These are phyloP conservation scores for Brachymystax lenok DNA, from an alignment of 2,797 vertebrate genomes.

Conservation along the genomic window DNA sequence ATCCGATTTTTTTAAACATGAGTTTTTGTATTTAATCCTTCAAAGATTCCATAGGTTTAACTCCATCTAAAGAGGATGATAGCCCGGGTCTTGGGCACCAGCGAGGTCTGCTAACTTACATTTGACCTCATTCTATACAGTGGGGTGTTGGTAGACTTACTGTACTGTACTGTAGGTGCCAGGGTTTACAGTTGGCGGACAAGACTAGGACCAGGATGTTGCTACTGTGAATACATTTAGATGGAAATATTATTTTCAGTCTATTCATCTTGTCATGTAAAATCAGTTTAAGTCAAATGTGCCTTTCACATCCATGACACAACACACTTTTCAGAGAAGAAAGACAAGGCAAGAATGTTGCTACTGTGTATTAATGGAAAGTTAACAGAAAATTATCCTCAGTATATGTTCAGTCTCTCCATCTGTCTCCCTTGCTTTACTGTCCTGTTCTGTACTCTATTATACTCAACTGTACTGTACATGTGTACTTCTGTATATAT, in stretches of 20 bases:
- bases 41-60: conserved; percentile 43
- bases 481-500: not conserved
- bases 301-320: not conserved
- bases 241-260: not conserved
- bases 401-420: not conserved
- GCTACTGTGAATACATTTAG: not conserved
- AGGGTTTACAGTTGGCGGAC: not conserved
- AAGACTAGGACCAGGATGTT: not conserved
- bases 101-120: not conserved
- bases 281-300: not conserved
- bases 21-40: conserved; percentile 35
- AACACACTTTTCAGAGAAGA: not conserved
- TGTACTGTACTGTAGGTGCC: not conserved
- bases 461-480: not conserved
- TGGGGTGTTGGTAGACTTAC: not conserved
- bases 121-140: conserved; percentile 19
- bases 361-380: too few relatives aligned
- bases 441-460: too few relatives aligned
- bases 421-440: not conserved
- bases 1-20: conserved; percentile 28
- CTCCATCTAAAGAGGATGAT: conserved; percentile 40
- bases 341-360: not conserved
- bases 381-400: not conserved
- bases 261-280: not conserved
- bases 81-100: not conserved